phyloP scores from a whole-genome alignment of 1,140 invertebrate genomes.

The Atta colombica region DNA sequence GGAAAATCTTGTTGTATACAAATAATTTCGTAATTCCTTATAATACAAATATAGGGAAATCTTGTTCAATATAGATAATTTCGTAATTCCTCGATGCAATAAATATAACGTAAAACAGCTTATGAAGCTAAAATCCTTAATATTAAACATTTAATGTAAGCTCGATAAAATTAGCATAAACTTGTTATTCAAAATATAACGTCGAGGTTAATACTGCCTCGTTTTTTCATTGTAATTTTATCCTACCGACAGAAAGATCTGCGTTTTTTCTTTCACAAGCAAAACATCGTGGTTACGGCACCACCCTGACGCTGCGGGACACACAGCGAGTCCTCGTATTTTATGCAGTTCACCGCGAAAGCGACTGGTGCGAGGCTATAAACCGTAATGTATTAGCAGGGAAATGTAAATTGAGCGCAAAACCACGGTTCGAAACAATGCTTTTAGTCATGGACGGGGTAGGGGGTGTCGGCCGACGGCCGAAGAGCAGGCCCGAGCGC shows the following conservation, averaged over 20 bases:
- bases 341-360: constrained; percentile 79
- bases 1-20: too few relatives aligned
- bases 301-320: constrained; percentile 68
- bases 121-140: not conserved
- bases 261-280: constrained; percentile 67
- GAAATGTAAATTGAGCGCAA: constrained; percentile 83
- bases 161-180: constrained; percentile 5
- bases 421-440: constrained; percentile 82
- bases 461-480: constrained; percentile 47
- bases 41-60: not conserved
- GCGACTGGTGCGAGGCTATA: constrained; percentile 77
- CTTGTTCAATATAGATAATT: not conserved
- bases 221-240: constrained; percentile 31
- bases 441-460: constrained; percentile 76
- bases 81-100: not conserved
- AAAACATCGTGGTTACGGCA: constrained; percentile 69
- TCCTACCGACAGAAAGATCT: constrained; percentile 63
- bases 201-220: not conserved
- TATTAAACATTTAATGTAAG: not conserved
- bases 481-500: constrained; percentile 48
- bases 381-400: constrained; percentile 83
- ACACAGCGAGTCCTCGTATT: constrained; percentile 76
- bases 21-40: too few relatives aligned
- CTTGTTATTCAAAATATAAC: constrained; percentile 6
- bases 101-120: not conserved